Conservation (phyloP, 1,140 invertebrate species). For the Venustaconcha ellipsiformis region DNA sequence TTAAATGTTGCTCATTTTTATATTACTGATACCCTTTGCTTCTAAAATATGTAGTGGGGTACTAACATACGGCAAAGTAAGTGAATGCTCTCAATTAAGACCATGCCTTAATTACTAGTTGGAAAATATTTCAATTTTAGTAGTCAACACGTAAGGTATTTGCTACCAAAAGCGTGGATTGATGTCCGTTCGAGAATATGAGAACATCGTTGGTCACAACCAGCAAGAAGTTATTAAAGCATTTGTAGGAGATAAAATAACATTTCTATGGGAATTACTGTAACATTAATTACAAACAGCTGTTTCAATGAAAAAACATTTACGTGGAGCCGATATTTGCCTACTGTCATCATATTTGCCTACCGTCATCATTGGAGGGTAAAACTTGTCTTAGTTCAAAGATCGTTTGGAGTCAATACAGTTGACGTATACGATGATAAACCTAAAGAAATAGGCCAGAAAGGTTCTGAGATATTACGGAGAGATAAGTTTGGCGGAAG, state of each 20-base stretch:
- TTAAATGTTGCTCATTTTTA: too few relatives aligned
- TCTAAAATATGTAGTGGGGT: too few relatives aligned
- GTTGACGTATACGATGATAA: conserved; percentile 6
- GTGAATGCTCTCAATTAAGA: too few relatives aligned
- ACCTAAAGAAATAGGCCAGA: conserved; percentile 6
- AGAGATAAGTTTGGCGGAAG: conserved; percentile 15
- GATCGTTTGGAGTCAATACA: conserved; percentile 16
- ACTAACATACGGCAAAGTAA: too few relatives aligned
- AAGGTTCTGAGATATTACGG: conserved; percentile 16
- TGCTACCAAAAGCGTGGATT: background rate
- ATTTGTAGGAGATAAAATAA: background rate
- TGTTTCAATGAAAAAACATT: too few relatives aligned
- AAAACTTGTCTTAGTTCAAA: conserved; percentile 5
- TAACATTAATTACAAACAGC: too few relatives aligned
- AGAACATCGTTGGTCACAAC: conserved; percentile 19
- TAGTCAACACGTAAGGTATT: conserved; percentile 1
- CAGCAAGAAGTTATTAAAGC: conserved; percentile 10
- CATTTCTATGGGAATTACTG: background rate
- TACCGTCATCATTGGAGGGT: too few relatives aligned
- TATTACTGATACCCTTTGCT: too few relatives aligned
- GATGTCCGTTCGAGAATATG: background rate
- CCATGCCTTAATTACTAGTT: too few relatives aligned
- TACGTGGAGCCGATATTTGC: too few relatives aligned
- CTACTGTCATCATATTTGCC: too few relatives aligned
- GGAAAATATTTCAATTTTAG: background rate